Conservation (phyloP, 2,888 invertebrate genomes). For the Gymnocheta viridis region DNA sequence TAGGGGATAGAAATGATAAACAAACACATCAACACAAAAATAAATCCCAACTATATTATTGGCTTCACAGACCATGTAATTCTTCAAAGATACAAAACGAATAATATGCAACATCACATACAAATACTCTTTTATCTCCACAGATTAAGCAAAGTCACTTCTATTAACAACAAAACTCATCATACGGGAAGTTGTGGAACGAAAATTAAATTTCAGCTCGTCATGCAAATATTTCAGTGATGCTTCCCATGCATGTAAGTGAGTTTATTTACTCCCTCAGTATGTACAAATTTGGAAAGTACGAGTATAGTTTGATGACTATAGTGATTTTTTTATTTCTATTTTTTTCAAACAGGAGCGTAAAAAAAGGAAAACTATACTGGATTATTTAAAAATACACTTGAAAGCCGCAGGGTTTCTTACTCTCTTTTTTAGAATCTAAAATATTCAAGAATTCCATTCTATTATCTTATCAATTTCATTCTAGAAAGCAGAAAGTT, state of each 20-base stretch:
- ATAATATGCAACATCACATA: neutral
- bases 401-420: neutral
- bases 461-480: too few species aligned
- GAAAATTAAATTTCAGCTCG: conserved; percentile 35
- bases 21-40: neutral
- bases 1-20: conserved; percentile 25
- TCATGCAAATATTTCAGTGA: conserved; percentile 61
- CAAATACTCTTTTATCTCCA: conserved; percentile 14
- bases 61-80: conserved; percentile 65
- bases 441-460: too few species aligned
- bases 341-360: conserved; percentile 26
- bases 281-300: conserved; percentile 54
- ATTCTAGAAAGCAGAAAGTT: too few species aligned
- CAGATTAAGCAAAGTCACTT: conserved; percentile 64
- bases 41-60: conserved; percentile 45
- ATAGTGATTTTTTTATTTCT: conserved; percentile 6
- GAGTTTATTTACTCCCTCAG: conserved; percentile 46
- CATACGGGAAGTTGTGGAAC: conserved; percentile 38
- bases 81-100: conserved; percentile 6
- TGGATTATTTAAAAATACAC: neutral
- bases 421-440: too few species aligned
- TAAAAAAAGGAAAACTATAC: neutral
- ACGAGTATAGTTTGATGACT: conserved; percentile 60
- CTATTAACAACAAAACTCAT: conserved; percentile 54
- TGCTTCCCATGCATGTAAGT: conserved; percentile 15